Percentiles rank a stretch among this genome's conserved stretches.
phyloP scores from a whole-genome alignment of 2,113 vertebrate genomes.

The Macrotis lagotis region DNA sequence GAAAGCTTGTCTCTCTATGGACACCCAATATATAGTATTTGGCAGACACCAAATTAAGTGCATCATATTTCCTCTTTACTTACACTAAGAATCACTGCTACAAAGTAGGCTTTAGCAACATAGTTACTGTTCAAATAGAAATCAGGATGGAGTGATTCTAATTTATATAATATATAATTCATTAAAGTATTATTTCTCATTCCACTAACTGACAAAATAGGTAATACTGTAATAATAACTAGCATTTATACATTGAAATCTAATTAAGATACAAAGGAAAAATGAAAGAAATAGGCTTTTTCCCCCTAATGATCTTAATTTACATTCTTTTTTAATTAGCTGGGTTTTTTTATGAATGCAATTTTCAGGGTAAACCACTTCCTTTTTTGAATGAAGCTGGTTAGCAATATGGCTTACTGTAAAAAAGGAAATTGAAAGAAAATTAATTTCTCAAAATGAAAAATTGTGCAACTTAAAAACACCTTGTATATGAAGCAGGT shows the following conservation, averaged over 20 bases:
- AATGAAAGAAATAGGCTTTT: neutral
- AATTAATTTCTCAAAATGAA: neutral
- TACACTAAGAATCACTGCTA: neutral
- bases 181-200: neutral
- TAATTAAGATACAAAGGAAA: neutral
- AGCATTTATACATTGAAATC: neutral
- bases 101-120: neutral
- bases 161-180: neutral
- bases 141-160: neutral
- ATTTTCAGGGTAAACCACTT: conserved; percentile 82
- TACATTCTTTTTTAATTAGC: neutral
- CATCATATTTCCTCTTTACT: neutral
- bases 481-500: neutral
- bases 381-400: conserved; percentile 76
- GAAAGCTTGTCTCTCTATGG: neutral
- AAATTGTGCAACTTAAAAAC: neutral
- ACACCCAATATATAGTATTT: neutral
- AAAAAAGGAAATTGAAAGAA: conserved; percentile 69
- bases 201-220: neutral
- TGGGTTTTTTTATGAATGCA: conserved; percentile 67
- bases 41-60: neutral
- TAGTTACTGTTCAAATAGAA: neutral
- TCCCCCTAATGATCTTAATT: conserved; percentile 34
- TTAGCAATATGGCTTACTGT: conserved; percentile 76
- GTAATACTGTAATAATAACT: neutral